A percentile compares a stretch with the other conserved stretches of the same genome.
phyloP scores from a whole-genome alignment of 2,888 invertebrate genomes.

The Zhengitettix transpicula region DNA sequence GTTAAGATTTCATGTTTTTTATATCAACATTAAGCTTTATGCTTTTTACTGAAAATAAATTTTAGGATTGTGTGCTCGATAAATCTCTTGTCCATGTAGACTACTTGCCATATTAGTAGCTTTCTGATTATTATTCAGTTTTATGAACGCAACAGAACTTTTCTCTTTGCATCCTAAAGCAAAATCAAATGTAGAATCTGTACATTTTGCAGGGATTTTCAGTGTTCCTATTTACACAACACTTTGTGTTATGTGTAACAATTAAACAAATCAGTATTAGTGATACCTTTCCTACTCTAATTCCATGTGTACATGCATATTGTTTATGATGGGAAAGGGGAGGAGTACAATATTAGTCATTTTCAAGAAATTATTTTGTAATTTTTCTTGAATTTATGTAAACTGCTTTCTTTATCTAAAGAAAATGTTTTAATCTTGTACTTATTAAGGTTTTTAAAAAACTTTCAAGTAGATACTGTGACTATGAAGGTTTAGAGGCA shows the following conservation, averaged over 20 bases:
- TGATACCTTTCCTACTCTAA: constrained; percentile 6
- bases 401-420: background rate
- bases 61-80: too few relatives aligned
- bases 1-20: too few relatives aligned
- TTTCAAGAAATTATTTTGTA: too few relatives aligned
- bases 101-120: too few relatives aligned
- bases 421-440: background rate
- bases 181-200: too few relatives aligned
- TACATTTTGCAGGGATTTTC: constrained; percentile 3
- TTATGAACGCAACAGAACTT: constrained; percentile 1
- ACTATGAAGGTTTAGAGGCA: too few relatives aligned
- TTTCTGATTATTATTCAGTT: background rate
- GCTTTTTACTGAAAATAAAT: too few relatives aligned
- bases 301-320: background rate
- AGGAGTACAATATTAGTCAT: background rate
- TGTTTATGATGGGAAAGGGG: background rate
- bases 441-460: background rate
- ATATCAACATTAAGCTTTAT: too few relatives aligned
- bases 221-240: constrained; percentile 7
- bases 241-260: background rate
- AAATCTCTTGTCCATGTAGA: too few relatives aligned
- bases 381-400: background rate
- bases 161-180: background rate
- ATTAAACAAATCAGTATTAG: constrained; percentile 10
- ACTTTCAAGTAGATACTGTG: background rate